A percentile compares a stretch with the other conserved stretches of the same genome.
phyloP scores from a whole-genome alignment of 1,140 invertebrate genomes.

The Calliopsis andreniformis region DNA sequence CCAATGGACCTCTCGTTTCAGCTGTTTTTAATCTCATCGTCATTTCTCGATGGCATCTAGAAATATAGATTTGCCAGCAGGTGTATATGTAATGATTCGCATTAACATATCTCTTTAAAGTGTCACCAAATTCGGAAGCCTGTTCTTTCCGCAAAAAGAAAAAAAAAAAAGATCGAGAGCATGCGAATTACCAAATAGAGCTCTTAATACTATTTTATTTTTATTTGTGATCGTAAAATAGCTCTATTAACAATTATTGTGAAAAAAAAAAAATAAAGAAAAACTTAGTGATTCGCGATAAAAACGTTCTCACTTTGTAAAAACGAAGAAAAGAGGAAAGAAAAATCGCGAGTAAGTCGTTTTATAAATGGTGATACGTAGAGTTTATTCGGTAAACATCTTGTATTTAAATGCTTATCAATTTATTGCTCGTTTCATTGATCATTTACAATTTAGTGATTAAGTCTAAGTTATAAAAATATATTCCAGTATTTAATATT shows the following conservation, averaged over 20 bases:
- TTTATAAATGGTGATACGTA: slow-evolving; percentile 61
- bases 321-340: slow-evolving; percentile 5
- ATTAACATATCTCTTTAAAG: slow-evolving; percentile 40
- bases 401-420: slow-evolving; percentile 63
- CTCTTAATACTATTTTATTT: slow-evolving; percentile 32
- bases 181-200: not conserved
- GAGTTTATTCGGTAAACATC: slow-evolving; percentile 53
- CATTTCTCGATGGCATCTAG: slow-evolving; percentile 62
- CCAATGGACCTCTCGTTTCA: slow-evolving; percentile 67
- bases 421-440: slow-evolving; percentile 62
- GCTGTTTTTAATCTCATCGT: slow-evolving; percentile 45
- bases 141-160: not conserved
- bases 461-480: slow-evolving; percentile 66
- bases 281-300: slow-evolving; percentile 29
- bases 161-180: slow-evolving; percentile 5
- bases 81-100: slow-evolving; percentile 42
- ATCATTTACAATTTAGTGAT: slow-evolving; percentile 59
- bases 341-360: slow-evolving; percentile 27
- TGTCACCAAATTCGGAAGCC: slow-evolving; percentile 21
- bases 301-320: slow-evolving; percentile 47
- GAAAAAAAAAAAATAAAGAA: not conserved
- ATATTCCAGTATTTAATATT: slow-evolving; percentile 67
- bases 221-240: too few relatives aligned
- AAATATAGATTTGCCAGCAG: slow-evolving; percentile 57
- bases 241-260: too few relatives aligned